Base-by-base conservation (phyloP, 1,140 invertebrate species). In the Nebria ingens region DNA sequence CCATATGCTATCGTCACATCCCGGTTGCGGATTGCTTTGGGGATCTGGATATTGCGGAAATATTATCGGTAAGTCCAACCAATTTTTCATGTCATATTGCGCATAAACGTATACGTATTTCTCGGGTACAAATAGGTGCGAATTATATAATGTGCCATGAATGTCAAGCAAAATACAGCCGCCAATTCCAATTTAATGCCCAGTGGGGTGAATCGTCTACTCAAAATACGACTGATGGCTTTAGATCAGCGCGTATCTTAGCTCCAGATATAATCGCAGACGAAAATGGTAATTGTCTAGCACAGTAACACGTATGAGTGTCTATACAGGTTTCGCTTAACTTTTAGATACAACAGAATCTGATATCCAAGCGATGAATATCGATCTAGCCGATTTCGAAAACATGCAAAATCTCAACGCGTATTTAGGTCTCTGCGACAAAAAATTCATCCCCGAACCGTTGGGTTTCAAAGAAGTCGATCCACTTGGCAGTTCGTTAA, bases 401-500 rank as follows among this genome's bases (percentile, higher is more conserved):
- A 60, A 64, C 49, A 49, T 61, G 0, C 58, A 64, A 9, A 61
- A 65, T 55, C 59, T 67, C 9, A 66, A 64, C 59, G 45, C 55
- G 6, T 63, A 60, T 57, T 59, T 66, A 19, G 61, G 65, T 34
- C 42, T 67, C 15, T 55, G 52, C 21, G 63, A 64, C 9, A 56
- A 53, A 9, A 58, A 62, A 2, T 55, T 63, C 9, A 56, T 55
- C 21, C 73, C 76, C 2, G 72, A 76, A 52, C 70, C 73, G 3
- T 68, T 79, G 9, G 58, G 60, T 9, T 76, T 79, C 55, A 62
- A 65, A 42, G 72, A 76, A 15, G 56, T 64, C 55, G 82, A 84
- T 66, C 79, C 79, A 3, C 65, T 84, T 2, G 82, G 82, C 9
- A 64, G 71, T 3, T 68, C 67, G 15, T 65, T 70, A 9, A 68